These are phyloP conservation scores for Amphimedon queenslandica DNA, from an alignment of 37 sponge, comb jelly and placozoan species.

Conservation along the genomic window DNA sequence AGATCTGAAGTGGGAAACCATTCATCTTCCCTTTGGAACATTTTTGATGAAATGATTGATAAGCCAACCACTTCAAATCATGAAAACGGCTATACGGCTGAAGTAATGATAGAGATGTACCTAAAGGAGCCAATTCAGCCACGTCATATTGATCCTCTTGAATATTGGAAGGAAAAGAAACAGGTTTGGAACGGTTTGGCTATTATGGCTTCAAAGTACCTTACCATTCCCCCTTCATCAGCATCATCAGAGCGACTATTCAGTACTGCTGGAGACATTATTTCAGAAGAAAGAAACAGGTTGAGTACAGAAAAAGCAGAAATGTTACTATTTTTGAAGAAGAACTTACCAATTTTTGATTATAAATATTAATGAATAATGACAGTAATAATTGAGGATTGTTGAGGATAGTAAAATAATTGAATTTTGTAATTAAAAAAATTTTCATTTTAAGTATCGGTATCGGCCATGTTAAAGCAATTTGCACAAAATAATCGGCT, in stretches of 20 bases:
- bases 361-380: too few relatives aligned
- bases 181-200: background rate
- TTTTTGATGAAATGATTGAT: conserved; percentile 10
- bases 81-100: conserved; percentile 4
- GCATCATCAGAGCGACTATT: conserved; percentile 8
- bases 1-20: background rate
- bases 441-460: too few relatives aligned
- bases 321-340: too few relatives aligned
- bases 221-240: conserved; percentile 10
- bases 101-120: conserved; percentile 19
- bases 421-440: too few relatives aligned
- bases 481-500: too few relatives aligned
- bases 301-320: too few relatives aligned
- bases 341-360: too few relatives aligned
- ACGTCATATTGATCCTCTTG: conserved; percentile 3
- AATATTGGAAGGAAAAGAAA: background rate
- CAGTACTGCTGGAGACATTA: conserved; percentile 6
- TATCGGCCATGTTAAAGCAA: too few relatives aligned
- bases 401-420: too few relatives aligned
- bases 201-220: conserved; percentile 1
- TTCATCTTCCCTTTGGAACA: background rate
- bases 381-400: too few relatives aligned
- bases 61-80: background rate
- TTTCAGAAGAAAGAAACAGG: background rate
- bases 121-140: conserved; percentile 3